Conservation (phyloP, 2,113 vertebrate species). For the Microcebus tavaratra region DNA sequence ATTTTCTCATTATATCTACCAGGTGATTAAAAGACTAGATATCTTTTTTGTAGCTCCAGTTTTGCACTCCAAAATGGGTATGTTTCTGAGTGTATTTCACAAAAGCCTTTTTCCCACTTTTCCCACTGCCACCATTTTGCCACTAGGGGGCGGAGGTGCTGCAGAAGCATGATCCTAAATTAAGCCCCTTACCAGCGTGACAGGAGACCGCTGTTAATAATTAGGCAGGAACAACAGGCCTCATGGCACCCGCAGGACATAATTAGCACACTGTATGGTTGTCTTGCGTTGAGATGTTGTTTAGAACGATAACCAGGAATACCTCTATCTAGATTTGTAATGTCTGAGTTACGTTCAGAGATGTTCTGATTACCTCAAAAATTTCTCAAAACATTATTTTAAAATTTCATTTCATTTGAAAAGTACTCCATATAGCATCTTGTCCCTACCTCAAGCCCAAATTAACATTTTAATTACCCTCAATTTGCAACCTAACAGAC, state of each 20-base stretch:
- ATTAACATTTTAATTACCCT: neutral
- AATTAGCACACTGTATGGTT: neutral
- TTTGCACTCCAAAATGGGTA: neutral
- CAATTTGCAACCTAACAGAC: neutral
- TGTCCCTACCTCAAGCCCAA: neutral
- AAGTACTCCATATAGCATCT: neutral
- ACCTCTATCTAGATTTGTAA: neutral
- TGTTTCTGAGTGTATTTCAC: neutral
- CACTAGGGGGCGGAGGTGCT: constrained; percentile 54
- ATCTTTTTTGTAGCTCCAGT: neutral
- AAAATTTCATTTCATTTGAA: neutral
- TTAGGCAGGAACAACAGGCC: neutral
- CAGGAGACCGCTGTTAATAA: neutral
- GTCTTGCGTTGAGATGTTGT: neutral
- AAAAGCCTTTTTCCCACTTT: neutral
- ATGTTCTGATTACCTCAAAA: neutral
- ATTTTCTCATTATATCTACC: neutral
- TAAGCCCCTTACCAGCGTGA: rapidly evolving
- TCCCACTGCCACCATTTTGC: neutral
- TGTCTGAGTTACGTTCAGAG: neutral
- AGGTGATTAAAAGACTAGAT: neutral
- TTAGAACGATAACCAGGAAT: neutral
- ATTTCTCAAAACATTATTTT: neutral
- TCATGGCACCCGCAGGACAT: neutral
- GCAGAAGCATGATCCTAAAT: neutral